Conservation (phyloP, 1,140 invertebrate species). For the Dendrolimus kikuchii region DNA sequence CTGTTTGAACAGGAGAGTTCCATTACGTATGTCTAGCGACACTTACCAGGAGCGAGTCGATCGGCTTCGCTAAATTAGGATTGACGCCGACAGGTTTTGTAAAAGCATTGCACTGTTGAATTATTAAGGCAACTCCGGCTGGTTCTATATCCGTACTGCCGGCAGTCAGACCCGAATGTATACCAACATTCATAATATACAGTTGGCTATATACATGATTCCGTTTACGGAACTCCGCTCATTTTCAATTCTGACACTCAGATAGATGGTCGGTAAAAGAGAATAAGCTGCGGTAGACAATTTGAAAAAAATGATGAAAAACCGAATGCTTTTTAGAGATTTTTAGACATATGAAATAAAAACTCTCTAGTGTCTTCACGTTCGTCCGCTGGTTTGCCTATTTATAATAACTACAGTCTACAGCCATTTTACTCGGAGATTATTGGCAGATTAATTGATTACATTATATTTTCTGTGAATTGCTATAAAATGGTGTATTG, state of each 20-base stretch:
- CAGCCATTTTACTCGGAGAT: no score
- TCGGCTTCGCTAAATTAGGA: slow-evolving; percentile 63
- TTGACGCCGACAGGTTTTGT: slow-evolving; percentile 70
- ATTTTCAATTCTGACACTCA: slow-evolving; percentile 65
- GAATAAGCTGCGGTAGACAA: slow-evolving; percentile 32
- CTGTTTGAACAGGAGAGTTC: slow-evolving; percentile 51
- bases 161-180: slow-evolving; percentile 29
- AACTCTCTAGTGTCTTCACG: no score
- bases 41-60: slow-evolving; percentile 60
- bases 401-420: no score
- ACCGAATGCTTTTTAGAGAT: no score
- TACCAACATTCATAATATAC: slow-evolving; percentile 41
- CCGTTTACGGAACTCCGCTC: slow-evolving; percentile 51
- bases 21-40: slow-evolving; percentile 66
- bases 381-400: no score
- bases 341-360: no score
- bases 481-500: no score
- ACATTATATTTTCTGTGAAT: no score
- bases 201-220: slow-evolving; percentile 7
- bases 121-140: slow-evolving; percentile 65
- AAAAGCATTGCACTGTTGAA: slow-evolving; percentile 72
- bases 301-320: slow-evolving; percentile 16
- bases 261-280: slow-evolving; percentile 44
- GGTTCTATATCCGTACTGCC: slow-evolving; percentile 60
- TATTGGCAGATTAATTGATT: no score